A percentile compares a stretch with the other conserved stretches of the same genome.
Conservation (phyloP, 2,888 invertebrate genomes). For the Sarcophaga rosellei region DNA sequence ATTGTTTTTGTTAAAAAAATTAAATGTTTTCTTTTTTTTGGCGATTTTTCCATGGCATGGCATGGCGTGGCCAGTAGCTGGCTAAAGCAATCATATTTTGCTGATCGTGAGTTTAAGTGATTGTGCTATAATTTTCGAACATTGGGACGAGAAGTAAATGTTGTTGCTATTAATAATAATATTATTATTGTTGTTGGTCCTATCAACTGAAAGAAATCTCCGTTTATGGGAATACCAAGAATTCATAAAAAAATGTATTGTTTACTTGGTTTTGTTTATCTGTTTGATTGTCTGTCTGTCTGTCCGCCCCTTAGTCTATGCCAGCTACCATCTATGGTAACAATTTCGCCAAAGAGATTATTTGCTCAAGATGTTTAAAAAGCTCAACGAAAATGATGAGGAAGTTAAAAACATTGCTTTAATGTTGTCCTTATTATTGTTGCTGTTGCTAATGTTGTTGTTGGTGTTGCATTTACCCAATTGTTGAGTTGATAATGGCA, state of each 20-base stretch:
- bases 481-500: constrained; percentile 52
- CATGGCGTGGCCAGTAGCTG: constrained; percentile 70
- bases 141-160: constrained; percentile 63
- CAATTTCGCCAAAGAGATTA: constrained; percentile 53
- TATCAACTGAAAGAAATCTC: constrained; percentile 54
- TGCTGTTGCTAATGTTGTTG: constrained; percentile 5
- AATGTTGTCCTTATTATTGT: neutral
- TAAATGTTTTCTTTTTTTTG: neutral
- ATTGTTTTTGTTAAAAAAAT: neutral
- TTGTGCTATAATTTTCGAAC: constrained; percentile 81
- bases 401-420: neutral
- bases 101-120: constrained; percentile 81
- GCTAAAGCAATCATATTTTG: constrained; percentile 74
- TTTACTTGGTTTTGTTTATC: constrained; percentile 11
- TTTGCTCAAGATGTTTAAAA: constrained; percentile 64
- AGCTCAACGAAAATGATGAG: constrained; percentile 18
- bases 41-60: neutral
- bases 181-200: constrained; percentile 22
- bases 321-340: constrained; percentile 5
- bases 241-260: constrained; percentile 62
- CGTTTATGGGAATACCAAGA: constrained; percentile 63
- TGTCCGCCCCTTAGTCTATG: neutral
- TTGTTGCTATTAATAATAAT: constrained; percentile 48
- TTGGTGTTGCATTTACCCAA: constrained; percentile 37
- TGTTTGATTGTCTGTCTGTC: neutral